Evolutionary conservation across 2,888 invertebrate genomes (phyloP), one percentile per base, ranked within the genome.

Genomic region (Archips xylosteana): DNA sequence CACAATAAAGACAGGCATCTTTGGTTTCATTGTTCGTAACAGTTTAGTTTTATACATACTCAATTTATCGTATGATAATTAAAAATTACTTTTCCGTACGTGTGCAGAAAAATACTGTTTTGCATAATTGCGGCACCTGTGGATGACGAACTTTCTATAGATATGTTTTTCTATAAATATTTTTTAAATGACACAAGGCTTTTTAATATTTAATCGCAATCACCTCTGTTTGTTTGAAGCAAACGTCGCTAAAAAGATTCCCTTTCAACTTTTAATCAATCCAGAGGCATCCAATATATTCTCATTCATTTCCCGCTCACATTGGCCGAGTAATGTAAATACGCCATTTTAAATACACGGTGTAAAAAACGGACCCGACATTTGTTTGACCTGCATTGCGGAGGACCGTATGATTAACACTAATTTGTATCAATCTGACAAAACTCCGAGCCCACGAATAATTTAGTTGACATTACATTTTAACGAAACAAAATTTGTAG

Each of bases 361-460:
- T 39, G 60, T 60, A 36, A 60, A 60, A 60, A 60, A 8, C 39
- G 13, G 36, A n/a, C 8, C 9, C 1, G n/a, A 36, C 60, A 60
- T 36, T 36, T 60, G 36, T 60, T 13, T 5, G 34, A 8, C 3
- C 60, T 36, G 60, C n/a, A 36, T 60, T 60, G 60, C 60, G 36
- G 13, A 36, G 32, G 36, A 36, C 34, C 36, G 34, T 39, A 39
- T 60, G 36, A 39, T 60, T 60, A 34, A 34, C 60, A n/a, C 60
- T 60, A 60, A 60, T 60, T 59, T 60, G 60, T 36, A 60, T 60
- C 60, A 36, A 60, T 60, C n/a, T 32, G 32, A 12, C 60, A n/a
- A 60, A 36, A 36, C 60, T 60, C 32, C 2, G 13, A 8, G 39
- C 39, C 10, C 23, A 3, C 3, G 10, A 60, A 36, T 60, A 60